Evolutionary conservation across 1,140 invertebrate genomes (phyloP), one percentile per base, ranked within the genome.

Genomic region (Dendroctonus valens): DNA sequence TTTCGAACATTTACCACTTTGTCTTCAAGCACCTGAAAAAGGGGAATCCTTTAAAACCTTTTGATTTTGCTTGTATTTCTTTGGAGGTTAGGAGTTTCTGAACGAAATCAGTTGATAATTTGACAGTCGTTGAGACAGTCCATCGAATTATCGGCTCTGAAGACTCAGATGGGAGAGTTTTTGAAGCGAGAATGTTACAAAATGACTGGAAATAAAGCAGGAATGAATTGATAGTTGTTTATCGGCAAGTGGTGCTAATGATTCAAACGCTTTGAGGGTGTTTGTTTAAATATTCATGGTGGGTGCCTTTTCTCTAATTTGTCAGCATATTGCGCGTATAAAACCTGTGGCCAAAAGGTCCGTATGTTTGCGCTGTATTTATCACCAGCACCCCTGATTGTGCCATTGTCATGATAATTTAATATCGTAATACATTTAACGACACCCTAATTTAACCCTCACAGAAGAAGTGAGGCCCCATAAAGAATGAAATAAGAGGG

Each of bases 401-500:
- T 73, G 67, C 76, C 73, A 76, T 78, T 78, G 77, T 78, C 77
- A 78, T 78, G 77, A 78, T 78, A 78, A 78, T 78, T 78, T 78
- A 78, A 78, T 78, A 78, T 78, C 77, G 71, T 78, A 78, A 78
- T 78, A 78, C 76, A 75, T 78, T 78, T 78, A 78, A 77, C 76
- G 76, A 78, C 76, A 76, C 76, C 76, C 76, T 75, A 77, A 78
- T 77, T 76, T 72, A 70, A 72, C 72, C 75, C 73, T 69, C 72
- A 66, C 55, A 59, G 64, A 66, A 66, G 64, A 57, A 67, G 42
- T 55, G 57, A 41, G 41, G 40, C 57, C 26, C 44, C 57, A 59
- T 60, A 67, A 61, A 60, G 65, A 67, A 59, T 14, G 64, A 58
- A 59, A 67, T 53, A 67, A 67, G 65, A 61, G 59, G 51, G 65